phyloP scores from a whole-genome alignment of 2,113 vertebrate species.

The Calypte anna region DNA sequence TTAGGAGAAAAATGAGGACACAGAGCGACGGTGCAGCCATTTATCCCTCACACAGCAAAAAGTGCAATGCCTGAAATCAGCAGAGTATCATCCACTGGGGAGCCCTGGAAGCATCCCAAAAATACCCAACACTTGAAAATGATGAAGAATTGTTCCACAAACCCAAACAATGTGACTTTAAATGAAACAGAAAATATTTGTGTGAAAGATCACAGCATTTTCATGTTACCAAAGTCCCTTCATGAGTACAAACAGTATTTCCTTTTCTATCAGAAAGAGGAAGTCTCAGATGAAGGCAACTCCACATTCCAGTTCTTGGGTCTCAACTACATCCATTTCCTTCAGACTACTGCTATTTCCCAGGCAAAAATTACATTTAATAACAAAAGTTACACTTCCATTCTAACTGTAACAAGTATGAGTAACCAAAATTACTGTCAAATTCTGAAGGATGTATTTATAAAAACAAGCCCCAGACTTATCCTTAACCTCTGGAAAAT shows the following conservation, averaged over 20 bases:
- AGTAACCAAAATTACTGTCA: not conserved
- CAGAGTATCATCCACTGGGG: not conserved
- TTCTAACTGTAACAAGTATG: not conserved
- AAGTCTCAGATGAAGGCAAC: not conserved
- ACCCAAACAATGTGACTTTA: not conserved
- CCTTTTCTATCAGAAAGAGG: not conserved
- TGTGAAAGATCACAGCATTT: not conserved
- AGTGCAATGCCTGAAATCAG: not conserved
- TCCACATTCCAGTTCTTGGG: not conserved
- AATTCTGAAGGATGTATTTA: not conserved
- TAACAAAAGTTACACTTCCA: not conserved
- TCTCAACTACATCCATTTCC: not conserved
- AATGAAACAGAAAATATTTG: conserved; percentile 28
- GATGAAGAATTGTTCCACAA: not conserved
- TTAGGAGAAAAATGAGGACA: conserved; percentile 12
- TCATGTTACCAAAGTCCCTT: not conserved
- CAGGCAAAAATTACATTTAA: not conserved
- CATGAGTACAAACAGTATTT: conserved; percentile 14
- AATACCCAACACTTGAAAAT: not conserved
- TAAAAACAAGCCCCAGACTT: not conserved
- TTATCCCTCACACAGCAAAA: not conserved
- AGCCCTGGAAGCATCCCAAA: conserved; percentile 7
- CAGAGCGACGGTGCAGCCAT: not conserved
- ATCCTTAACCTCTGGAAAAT: not conserved
- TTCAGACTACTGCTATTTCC: not conserved